Percentiles rank a stretch among this genome's conserved stretches.
Conservation (phyloP, 2,113 vertebrate species). For the Sylvia atricapilla region DNA sequence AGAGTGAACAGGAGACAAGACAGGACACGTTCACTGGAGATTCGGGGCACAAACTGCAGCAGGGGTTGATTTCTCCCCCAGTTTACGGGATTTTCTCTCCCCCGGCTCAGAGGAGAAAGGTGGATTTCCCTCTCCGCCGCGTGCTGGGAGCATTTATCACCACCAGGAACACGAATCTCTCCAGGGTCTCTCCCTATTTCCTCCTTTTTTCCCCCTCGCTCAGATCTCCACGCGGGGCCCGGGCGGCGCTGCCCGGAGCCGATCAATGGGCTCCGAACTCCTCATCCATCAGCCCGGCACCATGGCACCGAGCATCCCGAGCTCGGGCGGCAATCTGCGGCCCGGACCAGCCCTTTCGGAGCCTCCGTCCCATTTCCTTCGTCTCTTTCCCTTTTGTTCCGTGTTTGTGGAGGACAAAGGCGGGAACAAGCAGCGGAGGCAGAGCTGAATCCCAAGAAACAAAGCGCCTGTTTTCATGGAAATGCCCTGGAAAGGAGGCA, state of each 20-base stretch:
- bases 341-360: background rate
- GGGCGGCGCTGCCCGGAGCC: background rate
- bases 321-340: background rate
- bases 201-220: background rate
- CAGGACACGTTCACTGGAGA: background rate
- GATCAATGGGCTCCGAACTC: background rate
- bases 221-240: background rate
- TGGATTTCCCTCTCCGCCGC: background rate
- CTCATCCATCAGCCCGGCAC: background rate
- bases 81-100: background rate
- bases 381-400: background rate
- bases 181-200: background rate
- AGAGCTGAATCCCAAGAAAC: background rate
- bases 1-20: background rate
- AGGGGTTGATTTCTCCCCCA: conserved; percentile 41
- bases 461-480: conserved; percentile 20
- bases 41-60: background rate
- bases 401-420: background rate
- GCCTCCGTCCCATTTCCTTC: background rate
- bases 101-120: background rate
- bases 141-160: background rate
- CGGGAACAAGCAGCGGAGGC: background rate
- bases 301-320: background rate
- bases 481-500: background rate
- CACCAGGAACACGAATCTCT: background rate